Conservation (phyloP, 2,797 vertebrate species). For the Hozukius guyotensis region DNA sequence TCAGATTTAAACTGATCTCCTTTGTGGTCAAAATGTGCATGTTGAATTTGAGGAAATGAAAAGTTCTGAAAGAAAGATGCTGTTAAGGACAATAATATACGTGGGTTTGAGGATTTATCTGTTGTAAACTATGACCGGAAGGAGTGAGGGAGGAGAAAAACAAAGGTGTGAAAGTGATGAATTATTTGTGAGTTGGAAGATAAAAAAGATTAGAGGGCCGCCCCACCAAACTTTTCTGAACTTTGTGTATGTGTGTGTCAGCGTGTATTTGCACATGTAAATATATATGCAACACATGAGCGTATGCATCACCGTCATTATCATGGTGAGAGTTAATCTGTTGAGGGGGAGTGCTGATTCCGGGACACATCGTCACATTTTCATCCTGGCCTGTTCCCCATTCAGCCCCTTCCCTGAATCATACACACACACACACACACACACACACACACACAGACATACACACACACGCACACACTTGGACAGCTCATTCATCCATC, state of each 20-base stretch:
- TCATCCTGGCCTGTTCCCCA: slow-evolving; percentile 44
- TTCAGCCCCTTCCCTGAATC: slow-evolving; percentile 61
- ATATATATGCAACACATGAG: slow-evolving; percentile 12
- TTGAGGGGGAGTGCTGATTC: slow-evolving; percentile 75
- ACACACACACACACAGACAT: not conserved
- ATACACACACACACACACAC: slow-evolving; percentile 10
- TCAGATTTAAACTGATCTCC: not conserved
- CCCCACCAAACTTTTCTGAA: slow-evolving; percentile 4
- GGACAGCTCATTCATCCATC: not conserved
- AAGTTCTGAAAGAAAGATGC: not conserved
- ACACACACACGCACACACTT: not conserved
- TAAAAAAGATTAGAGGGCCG: not conserved
- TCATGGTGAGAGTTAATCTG: slow-evolving; percentile 64
- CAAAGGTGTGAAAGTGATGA: slow-evolving; percentile 16
- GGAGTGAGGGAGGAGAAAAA: not conserved
- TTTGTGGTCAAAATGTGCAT: not conserved
- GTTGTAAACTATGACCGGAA: not conserved
- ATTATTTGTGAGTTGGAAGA: not conserved
- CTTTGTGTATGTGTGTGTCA: slow-evolving; percentile 4
- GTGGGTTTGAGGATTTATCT: slow-evolving; percentile 30
- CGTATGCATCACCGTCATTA: slow-evolving; percentile 36
- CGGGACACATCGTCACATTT: slow-evolving; percentile 63
- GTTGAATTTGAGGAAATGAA: not conserved
- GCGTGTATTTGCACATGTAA: not conserved
- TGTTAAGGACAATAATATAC: not conserved